These are phyloP conservation scores for Molanna angustata DNA, from an alignment of 2,888 invertebrate species.

Conservation along the genomic window DNA sequence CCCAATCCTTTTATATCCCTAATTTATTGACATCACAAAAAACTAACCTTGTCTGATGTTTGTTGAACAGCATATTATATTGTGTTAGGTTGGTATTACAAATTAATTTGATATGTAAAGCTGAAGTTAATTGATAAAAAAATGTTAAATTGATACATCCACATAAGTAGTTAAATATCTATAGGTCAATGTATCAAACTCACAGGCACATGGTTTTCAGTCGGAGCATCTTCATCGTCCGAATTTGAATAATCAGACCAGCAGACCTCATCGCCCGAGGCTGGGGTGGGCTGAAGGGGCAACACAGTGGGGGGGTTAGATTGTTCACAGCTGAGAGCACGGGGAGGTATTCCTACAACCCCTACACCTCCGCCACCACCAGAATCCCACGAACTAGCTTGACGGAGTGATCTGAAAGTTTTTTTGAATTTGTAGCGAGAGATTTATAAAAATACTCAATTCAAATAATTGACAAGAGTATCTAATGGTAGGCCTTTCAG, in stretches of 20 bases:
- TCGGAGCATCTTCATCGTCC: slow-evolving; percentile 77
- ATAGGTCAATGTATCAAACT: slow-evolving; percentile 39
- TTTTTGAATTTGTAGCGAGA: neutral
- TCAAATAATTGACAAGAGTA: too few relatives aligned
- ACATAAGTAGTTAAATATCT: too few relatives aligned
- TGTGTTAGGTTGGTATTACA: too few relatives aligned
- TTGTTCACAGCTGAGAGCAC: slow-evolving; percentile 33
- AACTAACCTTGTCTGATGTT: too few relatives aligned
- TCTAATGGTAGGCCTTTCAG: too few relatives aligned
- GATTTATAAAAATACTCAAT: too few relatives aligned
- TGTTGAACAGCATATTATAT: too few relatives aligned
- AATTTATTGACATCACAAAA: too few relatives aligned
- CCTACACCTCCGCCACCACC: slow-evolving; percentile 36
- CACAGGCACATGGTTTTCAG: slow-evolving; percentile 58
- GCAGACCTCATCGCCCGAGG: slow-evolving; percentile 68
- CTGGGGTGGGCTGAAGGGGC: slow-evolving; percentile 40
- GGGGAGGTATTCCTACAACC: slow-evolving; percentile 6
- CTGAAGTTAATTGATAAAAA: too few relatives aligned
- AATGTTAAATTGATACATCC: too few relatives aligned
- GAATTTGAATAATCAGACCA: slow-evolving; percentile 93
- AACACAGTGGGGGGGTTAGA: slow-evolving; percentile 32
- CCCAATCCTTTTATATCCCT: too few relatives aligned
- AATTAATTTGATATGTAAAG: too few relatives aligned
- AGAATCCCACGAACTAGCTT: slow-evolving; percentile 75
- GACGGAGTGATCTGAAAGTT: slow-evolving; percentile 63